These are phyloP conservation scores for Lacanobia oleracea DNA, from an alignment of 2,888 invertebrate genomes.

Conservation along the genomic window DNA sequence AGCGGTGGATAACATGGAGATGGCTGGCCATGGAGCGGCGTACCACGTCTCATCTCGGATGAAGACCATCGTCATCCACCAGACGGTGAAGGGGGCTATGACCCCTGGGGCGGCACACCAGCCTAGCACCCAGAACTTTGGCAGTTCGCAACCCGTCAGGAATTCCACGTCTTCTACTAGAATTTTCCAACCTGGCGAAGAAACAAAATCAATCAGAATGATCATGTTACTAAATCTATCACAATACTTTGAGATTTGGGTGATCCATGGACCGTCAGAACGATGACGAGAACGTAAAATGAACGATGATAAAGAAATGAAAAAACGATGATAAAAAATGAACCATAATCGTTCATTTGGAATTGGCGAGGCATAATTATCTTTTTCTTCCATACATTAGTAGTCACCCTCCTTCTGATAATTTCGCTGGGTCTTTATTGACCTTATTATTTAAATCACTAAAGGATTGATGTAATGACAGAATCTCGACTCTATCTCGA, in stretches of 20 bases:
- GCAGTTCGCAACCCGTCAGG: constrained; percentile 73
- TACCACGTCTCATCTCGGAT: constrained; percentile 66
- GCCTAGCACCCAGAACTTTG: constrained; percentile 77
- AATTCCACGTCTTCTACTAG: constrained; percentile 83
- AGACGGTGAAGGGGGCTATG: constrained; percentile 69
- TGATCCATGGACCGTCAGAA: background rate
- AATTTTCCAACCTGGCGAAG: constrained; percentile 78
- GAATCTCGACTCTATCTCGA: no score
- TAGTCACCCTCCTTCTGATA: no score
- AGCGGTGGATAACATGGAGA: constrained; percentile 63
- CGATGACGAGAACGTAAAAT: no score
- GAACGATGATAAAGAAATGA: no score
- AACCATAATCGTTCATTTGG: no score
- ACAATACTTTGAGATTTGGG: background rate
- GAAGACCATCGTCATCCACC: constrained; percentile 76
- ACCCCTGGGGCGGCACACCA: constrained; percentile 78
- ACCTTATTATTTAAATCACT: background rate
- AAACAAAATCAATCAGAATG: background rate
- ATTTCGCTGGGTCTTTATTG: background rate
- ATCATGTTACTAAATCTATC: background rate
- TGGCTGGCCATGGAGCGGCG: constrained; percentile 71
- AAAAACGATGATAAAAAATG: no score
- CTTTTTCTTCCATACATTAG: no score
- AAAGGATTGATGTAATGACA: background rate
- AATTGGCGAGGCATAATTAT: no score